phyloP scores from a whole-genome alignment of 2,113 vertebrate species.

The Mustelus asterias region DNA sequence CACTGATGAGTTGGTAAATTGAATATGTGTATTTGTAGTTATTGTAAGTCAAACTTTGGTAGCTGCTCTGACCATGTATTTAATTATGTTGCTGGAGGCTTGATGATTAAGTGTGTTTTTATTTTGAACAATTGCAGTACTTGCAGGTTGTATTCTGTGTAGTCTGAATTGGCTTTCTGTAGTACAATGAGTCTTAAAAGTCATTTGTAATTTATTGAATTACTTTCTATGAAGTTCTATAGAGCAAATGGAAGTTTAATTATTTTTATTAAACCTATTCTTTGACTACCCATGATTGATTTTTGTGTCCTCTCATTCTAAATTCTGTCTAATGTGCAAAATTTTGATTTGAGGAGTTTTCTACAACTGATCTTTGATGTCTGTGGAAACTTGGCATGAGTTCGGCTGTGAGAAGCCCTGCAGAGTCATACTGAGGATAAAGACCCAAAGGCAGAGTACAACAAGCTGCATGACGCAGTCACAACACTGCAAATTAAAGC shows the following conservation, averaged over 20 bases:
- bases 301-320: constrained; percentile 58
- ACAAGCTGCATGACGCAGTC: not conserved
- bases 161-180: constrained; percentile 94
- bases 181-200: constrained; percentile 94
- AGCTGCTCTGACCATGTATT: constrained; percentile 78
- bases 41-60: constrained; percentile 64
- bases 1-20: constrained; percentile 49
- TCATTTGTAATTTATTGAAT: constrained; percentile 99
- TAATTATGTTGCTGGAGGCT: constrained; percentile 75
- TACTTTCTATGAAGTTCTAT: constrained; percentile 99
- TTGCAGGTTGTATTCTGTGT: constrained; percentile 98
- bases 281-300: constrained; percentile 88
- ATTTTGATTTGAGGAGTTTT: constrained; percentile 1
- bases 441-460: not conserved
- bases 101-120: constrained; percentile 78
- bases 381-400: not conserved
- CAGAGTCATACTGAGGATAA: not conserved
- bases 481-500: not conserved
- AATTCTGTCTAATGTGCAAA: constrained; percentile 2
- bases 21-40: constrained; percentile 75
- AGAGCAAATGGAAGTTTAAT: constrained; percentile 99
- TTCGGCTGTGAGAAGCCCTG: not conserved
- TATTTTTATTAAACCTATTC: constrained; percentile 99
- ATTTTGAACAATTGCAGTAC: constrained; percentile 92
- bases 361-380: not conserved